Evolutionary conservation across 1,140 invertebrate genomes (phyloP).

Genomic region (Chionoecetes opilio): DNA sequence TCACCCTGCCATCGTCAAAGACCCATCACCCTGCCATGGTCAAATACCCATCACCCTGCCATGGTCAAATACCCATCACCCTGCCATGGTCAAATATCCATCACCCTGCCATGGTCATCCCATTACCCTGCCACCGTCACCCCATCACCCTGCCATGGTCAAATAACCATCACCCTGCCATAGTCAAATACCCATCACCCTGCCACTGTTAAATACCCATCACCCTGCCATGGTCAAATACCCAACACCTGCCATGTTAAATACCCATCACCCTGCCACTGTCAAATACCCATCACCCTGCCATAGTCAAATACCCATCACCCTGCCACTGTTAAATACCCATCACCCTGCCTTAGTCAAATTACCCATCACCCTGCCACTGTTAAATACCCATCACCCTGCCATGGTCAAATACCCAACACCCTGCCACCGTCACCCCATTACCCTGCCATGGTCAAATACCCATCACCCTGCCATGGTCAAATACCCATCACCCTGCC

Average conservation of each 20-base stretch:
- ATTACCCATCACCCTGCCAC: too few relatives aligned
- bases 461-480: neutral
- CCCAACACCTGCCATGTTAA: neutral
- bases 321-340: too few relatives aligned
- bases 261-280: neutral
- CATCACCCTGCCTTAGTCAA: too few relatives aligned
- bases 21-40: neutral
- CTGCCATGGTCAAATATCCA: neutral
- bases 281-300: too few relatives aligned
- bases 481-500: neutral
- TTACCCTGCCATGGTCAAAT: neutral
- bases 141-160: too few relatives aligned
- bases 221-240: neutral
- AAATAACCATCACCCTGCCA: neutral
- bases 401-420: too few relatives aligned
- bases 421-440: too few relatives aligned
- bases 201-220: neutral
- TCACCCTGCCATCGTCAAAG: neutral
- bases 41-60: neutral
- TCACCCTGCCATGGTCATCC: neutral
- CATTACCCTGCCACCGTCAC: neutral
- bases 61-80: neutral
- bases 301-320: too few relatives aligned
- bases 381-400: too few relatives aligned
- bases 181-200: neutral